phyloP scores from a whole-genome alignment of 2,888 invertebrate species.

The Icerya purchasi region DNA sequence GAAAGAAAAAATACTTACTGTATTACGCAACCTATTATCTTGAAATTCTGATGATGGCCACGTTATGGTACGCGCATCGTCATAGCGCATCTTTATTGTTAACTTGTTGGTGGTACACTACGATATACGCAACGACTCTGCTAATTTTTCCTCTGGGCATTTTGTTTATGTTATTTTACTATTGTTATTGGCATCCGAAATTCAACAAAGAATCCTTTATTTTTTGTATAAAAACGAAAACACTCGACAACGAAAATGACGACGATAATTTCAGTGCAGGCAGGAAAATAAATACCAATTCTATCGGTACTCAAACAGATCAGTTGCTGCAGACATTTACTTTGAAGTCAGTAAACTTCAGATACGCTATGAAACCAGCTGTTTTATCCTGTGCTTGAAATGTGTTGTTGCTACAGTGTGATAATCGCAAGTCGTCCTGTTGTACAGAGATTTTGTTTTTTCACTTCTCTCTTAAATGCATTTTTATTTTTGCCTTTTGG shows the following conservation, averaged over 20 bases:
- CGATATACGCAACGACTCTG: background rate
- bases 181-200: background rate
- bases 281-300: background rate
- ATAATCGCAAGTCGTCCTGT: no score
- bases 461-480: no score
- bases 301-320: background rate
- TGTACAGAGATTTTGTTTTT: no score
- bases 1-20: slow-evolving; percentile 27
- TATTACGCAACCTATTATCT: background rate
- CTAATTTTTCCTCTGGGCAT: background rate
- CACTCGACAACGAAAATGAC: background rate
- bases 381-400: no score
- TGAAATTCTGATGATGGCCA: background rate
- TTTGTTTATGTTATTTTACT: background rate
- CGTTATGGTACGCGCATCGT: background rate
- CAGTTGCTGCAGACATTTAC: background rate
- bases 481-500: no score
- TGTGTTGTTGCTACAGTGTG: no score
- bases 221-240: background rate
- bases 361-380: background rate
- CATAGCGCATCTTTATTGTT: background rate
- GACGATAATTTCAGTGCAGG: background rate
- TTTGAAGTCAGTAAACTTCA: background rate
- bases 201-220: background rate
- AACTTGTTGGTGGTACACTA: background rate